Conservation (phyloP, 2,797 vertebrate species). For the Dallia pectoralis region DNA sequence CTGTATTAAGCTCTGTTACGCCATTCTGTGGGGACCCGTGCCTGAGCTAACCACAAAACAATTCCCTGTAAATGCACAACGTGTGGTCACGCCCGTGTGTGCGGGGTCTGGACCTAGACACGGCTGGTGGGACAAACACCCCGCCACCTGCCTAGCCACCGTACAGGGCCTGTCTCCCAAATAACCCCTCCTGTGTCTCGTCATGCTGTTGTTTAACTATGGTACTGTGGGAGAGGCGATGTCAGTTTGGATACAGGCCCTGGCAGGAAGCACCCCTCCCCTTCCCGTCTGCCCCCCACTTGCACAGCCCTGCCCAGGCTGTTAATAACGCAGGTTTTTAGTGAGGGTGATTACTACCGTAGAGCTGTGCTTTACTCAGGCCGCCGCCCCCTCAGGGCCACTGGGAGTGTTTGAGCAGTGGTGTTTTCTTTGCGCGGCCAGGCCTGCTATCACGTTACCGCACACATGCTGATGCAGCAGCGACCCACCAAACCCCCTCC, state of each 20-base stretch:
- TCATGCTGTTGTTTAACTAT: not conserved
- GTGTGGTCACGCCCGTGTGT: conserved; percentile 63
- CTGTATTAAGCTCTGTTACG: conserved; percentile 34
- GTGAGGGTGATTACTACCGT: conserved; percentile 48
- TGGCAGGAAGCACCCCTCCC: not conserved
- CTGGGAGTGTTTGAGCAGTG: conserved; percentile 65
- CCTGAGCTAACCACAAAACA: conserved; percentile 17
- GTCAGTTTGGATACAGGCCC: not conserved
- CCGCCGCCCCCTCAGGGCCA: conserved; percentile 54
- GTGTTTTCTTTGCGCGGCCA: conserved; percentile 78
- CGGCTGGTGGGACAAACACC: conserved; percentile 38
- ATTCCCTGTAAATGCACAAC: conserved; percentile 34
- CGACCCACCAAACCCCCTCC: conserved; percentile 30
- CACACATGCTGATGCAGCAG: conserved; percentile 81
- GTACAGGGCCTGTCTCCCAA: conserved; percentile 16
- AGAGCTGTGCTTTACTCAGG: conserved; percentile 16
- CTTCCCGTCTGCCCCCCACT: not conserved
- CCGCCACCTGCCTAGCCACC: not conserved
- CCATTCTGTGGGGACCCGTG: conserved; percentile 8
- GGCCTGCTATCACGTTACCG: conserved; percentile 76
- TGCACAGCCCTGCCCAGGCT: conserved; percentile 9
- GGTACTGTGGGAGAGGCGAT: not conserved
- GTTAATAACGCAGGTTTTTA: conserved; percentile 51
- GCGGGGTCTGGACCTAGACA: conserved; percentile 25
- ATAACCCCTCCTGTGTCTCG: not conserved